Conservation (phyloP, 1,140 invertebrate species). For the Hyles euphorbiae region DNA sequence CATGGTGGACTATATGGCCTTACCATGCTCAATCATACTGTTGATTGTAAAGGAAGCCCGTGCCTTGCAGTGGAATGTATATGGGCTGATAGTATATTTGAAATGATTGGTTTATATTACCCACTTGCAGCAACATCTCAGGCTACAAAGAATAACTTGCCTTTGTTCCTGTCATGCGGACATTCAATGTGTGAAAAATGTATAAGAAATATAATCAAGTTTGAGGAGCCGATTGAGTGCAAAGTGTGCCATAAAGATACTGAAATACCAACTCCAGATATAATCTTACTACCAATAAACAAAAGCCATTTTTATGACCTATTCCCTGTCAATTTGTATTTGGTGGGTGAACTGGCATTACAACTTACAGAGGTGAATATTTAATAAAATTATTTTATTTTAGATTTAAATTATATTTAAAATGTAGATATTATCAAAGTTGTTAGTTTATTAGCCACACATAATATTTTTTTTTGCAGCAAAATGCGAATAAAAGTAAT, state of each 20-base stretch:
- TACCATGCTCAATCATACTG: no score
- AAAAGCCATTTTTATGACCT: conserved; percentile 38
- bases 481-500: conserved; percentile 12
- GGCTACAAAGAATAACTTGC: conserved; percentile 44
- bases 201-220: conserved; percentile 50
- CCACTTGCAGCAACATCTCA: conserved; percentile 16
- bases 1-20: no score
- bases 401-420: no score
- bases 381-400: background rate
- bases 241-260: conserved; percentile 51
- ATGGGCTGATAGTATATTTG: no score
- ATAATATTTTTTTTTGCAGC: conserved; percentile 2
- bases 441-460: no score
- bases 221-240: conserved; percentile 52
- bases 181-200: conserved; percentile 67
- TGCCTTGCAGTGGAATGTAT: no score
- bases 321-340: conserved; percentile 55
- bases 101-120: background rate
- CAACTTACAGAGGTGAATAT: conserved; percentile 31
- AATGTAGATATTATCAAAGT: no score
- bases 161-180: conserved; percentile 57
- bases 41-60: no score
- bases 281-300: conserved; percentile 30
- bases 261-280: conserved; percentile 30
- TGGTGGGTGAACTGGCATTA: conserved; percentile 50